Evolutionary conservation across 2,797 vertebrate species (phyloP).

Genomic region (Chaunax sp.): DNA sequence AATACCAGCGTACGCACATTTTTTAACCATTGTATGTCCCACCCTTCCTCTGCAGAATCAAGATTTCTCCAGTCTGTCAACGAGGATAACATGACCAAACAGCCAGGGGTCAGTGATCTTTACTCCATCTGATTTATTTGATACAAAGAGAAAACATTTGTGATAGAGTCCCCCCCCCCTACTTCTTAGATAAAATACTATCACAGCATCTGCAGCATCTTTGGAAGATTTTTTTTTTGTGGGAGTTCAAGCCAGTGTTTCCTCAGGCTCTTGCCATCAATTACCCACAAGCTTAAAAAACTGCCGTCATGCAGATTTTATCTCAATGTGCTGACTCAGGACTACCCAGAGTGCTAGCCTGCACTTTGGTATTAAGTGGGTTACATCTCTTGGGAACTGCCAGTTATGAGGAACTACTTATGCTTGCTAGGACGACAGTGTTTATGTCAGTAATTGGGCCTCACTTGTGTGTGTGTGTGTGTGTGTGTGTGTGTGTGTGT

Average conservation of each 20-base stretch:
- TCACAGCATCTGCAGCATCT: slow-evolving; percentile 16
- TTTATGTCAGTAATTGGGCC: slow-evolving; percentile 64
- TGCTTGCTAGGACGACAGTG: slow-evolving; percentile 54
- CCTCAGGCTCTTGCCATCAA: slow-evolving; percentile 66
- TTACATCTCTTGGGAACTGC: slow-evolving; percentile 64
- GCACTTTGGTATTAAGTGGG: slow-evolving; percentile 74
- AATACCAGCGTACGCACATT: neutral
- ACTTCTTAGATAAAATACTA: no score
- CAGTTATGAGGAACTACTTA: slow-evolving; percentile 67
- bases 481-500: neutral
- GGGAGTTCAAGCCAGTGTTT: slow-evolving; percentile 37
- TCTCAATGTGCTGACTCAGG: slow-evolving; percentile 68
- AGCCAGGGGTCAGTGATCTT: slow-evolving; percentile 90
- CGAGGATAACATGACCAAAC: slow-evolving; percentile 98
- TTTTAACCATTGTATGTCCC: neutral
- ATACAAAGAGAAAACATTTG: no score
- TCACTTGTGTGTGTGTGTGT: slow-evolving; percentile 18
- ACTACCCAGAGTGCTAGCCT: slow-evolving; percentile 64
- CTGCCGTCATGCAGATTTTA: slow-evolving; percentile 68
- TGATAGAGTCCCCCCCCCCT: no score
- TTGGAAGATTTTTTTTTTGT: slow-evolving; percentile 22
- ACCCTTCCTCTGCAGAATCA: slow-evolving; percentile 84
- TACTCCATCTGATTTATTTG: slow-evolving; percentile 11
- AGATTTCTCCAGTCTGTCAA: slow-evolving; percentile 94
- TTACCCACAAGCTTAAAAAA: slow-evolving; percentile 63